phyloP scores from a whole-genome alignment of 2,113 vertebrate genomes.

The Puntigrus tetrazona region DNA sequence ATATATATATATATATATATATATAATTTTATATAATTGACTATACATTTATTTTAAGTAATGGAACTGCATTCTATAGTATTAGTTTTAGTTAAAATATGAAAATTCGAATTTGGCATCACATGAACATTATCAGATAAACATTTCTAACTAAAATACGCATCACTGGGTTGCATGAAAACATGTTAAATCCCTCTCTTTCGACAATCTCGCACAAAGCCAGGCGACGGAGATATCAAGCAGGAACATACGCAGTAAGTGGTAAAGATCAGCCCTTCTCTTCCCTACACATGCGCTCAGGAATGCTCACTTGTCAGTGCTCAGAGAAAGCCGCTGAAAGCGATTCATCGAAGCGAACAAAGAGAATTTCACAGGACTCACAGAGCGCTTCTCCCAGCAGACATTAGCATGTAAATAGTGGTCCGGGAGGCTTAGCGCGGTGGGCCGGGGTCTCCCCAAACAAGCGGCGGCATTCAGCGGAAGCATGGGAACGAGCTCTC shows the following conservation, averaged over 20 bases:
- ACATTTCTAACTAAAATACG: no score
- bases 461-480: conserved; percentile 37
- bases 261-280: not conserved
- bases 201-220: not conserved
- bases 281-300: not conserved
- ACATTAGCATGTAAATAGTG: conserved; percentile 73
- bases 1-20: no score
- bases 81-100: not conserved
- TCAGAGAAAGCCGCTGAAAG: conserved; percentile 50
- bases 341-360: conserved; percentile 68
- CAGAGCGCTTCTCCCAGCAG: conserved; percentile 32
- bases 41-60: not conserved
- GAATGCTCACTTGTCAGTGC: conserved; percentile 68
- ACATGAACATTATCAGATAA: no score
- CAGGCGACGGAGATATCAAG: not conserved
- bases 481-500: conserved; percentile 64
- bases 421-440: conserved; percentile 57
- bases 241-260: not conserved
- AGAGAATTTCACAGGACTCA: conserved; percentile 70
- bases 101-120: not conserved
- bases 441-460: conserved; percentile 52
- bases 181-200: not conserved
- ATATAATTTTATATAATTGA: no score
- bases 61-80: not conserved
- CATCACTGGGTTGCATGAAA: not conserved